A percentile compares a stretch with the other conserved stretches of the same genome.
Conservation (phyloP, 2,113 vertebrate genomes). For the Notarius lentiginosus region DNA sequence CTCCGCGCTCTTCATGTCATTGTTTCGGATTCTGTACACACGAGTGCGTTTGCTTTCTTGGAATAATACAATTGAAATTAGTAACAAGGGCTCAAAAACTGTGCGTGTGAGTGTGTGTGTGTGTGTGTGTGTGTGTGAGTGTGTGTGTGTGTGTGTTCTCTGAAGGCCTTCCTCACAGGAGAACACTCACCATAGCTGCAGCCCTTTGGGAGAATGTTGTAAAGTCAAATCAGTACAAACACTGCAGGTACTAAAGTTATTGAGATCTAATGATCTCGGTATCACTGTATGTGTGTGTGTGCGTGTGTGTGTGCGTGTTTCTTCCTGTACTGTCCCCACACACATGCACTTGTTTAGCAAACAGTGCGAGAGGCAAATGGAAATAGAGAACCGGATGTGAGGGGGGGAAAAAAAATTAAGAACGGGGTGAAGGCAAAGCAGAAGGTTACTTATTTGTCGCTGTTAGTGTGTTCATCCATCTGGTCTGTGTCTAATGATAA, state of each 20-base stretch:
- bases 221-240: no score
- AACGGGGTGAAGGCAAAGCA: not conserved
- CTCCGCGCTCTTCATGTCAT: not conserved
- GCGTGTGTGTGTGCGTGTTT: not conserved
- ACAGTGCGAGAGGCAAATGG: not conserved
- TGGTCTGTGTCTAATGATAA: constrained; percentile 14
- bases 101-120: constrained; percentile 1
- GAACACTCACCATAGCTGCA: constrained; percentile 1
- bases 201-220: not conserved
- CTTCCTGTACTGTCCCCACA: constrained; percentile 1
- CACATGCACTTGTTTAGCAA: not conserved
- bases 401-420: not conserved
- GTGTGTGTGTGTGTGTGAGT: not conserved
- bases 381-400: constrained; percentile 2
- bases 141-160: constrained; percentile 1
- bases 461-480: constrained; percentile 25
- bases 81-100: not conserved
- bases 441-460: not conserved
- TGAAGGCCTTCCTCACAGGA: constrained; percentile 7
- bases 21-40: not conserved
- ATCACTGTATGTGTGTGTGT: not conserved
- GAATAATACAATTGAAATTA: not conserved
- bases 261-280: not conserved
- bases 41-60: not conserved
- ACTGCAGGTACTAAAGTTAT: not conserved